Evolutionary conservation across 2,797 vertebrate genomes (phyloP), one percentile per base, ranked within the genome.

Genomic region (Hemitrygon akajei): DNA sequence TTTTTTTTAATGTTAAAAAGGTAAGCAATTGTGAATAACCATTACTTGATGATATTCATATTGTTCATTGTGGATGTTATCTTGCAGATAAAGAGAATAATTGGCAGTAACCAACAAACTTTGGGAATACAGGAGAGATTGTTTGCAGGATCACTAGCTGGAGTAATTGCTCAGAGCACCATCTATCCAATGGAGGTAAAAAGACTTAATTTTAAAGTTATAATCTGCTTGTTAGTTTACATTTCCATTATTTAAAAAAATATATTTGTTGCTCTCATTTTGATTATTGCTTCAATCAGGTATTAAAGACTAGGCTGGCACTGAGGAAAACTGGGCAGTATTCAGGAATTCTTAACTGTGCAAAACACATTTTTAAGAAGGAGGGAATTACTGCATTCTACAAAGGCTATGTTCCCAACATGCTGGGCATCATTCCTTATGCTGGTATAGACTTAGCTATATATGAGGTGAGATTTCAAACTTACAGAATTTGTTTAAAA

Each of bases 151-250:
- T 99, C 98, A 92, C 95, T 99, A 95, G 98, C 98, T 0, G 98
- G 98, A 91, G 98, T 96, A 7, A 98, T 98, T 3, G 97, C 98
- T 0, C 98, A 99, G 96, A 99, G 98, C 96, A 99, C 98, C 96
- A 99, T 99, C 95, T 99, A 99, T 95, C 98, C 98, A 0, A 99
- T 99, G 98, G 98, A 99, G 98, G 98, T 99, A 95, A 98, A 97
- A 63, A 30, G 1, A 47, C 40, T 92, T 92, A 34, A 63, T 37
- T 86, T 47, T 25, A 60, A 56, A 86, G 30, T 76, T 12, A 37
- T 1, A 87, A 25, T 87, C n/a, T 63, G 63, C 37, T 10, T 4
- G 7, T 25, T 7, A 58, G 30, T 37, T 93, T 37, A 27, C 5
- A n/a, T 30, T 47, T 34, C 2, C 25, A 37, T 34, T 3, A 30